Evolutionary conservation across 1,140 invertebrate genomes (phyloP).

Genomic region (Cylas formicarius): DNA sequence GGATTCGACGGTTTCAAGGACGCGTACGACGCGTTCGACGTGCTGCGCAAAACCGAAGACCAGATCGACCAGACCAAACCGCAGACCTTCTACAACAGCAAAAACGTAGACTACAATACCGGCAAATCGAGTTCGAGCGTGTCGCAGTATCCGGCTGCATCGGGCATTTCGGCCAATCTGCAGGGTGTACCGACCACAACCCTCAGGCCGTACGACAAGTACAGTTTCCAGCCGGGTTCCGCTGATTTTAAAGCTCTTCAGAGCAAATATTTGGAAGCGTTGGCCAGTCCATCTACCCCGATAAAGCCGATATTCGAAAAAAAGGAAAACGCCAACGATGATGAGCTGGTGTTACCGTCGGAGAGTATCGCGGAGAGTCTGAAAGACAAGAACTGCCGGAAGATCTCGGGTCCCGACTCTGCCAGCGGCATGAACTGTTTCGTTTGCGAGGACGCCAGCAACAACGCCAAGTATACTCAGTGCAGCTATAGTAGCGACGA

Average conservation of each 20-base stretch:
- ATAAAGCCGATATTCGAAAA: slow-evolving; percentile 25
- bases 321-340: slow-evolving; percentile 5
- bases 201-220: slow-evolving; percentile 34
- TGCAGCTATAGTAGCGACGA: slow-evolving; percentile 43
- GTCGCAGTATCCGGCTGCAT: slow-evolving; percentile 23
- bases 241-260: slow-evolving; percentile 16
- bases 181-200: slow-evolving; percentile 12
- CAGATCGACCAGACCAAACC: slow-evolving; percentile 18
- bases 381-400: slow-evolving; percentile 30
- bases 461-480: slow-evolving; percentile 44
- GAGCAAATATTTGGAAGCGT: slow-evolving; percentile 22
- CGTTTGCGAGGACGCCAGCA: slow-evolving; percentile 45
- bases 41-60: slow-evolving; percentile 7
- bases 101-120: slow-evolving; percentile 25
- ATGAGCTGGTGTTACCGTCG: slow-evolving; percentile 16
- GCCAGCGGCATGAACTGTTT: slow-evolving; percentile 45
- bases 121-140: slow-evolving; percentile 30
- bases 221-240: slow-evolving; percentile 33
- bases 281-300: slow-evolving; percentile 23
- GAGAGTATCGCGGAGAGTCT: slow-evolving; percentile 25
- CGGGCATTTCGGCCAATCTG: slow-evolving; percentile 15
- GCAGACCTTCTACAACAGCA: slow-evolving; percentile 6
- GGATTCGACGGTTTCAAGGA: slow-evolving; percentile 12
- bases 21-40: slow-evolving; percentile 4
- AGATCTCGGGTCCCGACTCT: slow-evolving; percentile 27